These are phyloP conservation scores for Chlorops oryzae DNA, from an alignment of 1,140 invertebrate species.

Conservation along the genomic window DNA sequence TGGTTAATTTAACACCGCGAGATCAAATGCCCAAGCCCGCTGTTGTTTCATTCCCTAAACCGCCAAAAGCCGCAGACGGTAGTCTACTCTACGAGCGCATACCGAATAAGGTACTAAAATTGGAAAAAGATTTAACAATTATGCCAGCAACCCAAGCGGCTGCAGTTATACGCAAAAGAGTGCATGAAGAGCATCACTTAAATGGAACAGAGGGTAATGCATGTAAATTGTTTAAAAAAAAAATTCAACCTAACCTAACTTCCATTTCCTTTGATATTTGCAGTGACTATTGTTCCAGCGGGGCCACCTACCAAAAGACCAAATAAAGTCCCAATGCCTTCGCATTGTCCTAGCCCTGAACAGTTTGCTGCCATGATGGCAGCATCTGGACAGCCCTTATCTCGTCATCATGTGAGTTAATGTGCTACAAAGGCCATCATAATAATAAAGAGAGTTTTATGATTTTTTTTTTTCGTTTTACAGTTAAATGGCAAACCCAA, in stretches of 20 bases:
- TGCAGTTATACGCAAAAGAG: slow-evolving; percentile 59
- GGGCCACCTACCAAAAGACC: slow-evolving; percentile 60
- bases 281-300: slow-evolving; percentile 50
- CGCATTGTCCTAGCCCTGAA: slow-evolving; percentile 58
- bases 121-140: slow-evolving; percentile 54
- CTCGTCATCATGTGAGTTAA: slow-evolving; percentile 57
- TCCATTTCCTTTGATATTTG: slow-evolving; percentile 15
- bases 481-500: slow-evolving; percentile 68
- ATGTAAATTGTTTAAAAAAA: slow-evolving; percentile 7
- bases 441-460: background rate
- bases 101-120: slow-evolving; percentile 65
- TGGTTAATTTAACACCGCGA: slow-evolving; percentile 77
- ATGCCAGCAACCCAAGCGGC: slow-evolving; percentile 36
- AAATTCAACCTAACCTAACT: background rate
- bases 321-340: slow-evolving; percentile 64
- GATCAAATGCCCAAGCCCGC: slow-evolving; percentile 71
- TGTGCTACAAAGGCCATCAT: background rate
- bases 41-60: slow-evolving; percentile 77
- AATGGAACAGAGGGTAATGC: slow-evolving; percentile 79
- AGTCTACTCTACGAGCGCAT: slow-evolving; percentile 78
- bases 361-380: slow-evolving; percentile 62
- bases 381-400: slow-evolving; percentile 56
- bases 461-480: slow-evolving; percentile 8
- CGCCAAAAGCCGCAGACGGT: slow-evolving; percentile 78
- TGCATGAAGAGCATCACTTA: slow-evolving; percentile 62